Conservation (phyloP, 1,140 invertebrate genomes). For the Ips nitidus region DNA sequence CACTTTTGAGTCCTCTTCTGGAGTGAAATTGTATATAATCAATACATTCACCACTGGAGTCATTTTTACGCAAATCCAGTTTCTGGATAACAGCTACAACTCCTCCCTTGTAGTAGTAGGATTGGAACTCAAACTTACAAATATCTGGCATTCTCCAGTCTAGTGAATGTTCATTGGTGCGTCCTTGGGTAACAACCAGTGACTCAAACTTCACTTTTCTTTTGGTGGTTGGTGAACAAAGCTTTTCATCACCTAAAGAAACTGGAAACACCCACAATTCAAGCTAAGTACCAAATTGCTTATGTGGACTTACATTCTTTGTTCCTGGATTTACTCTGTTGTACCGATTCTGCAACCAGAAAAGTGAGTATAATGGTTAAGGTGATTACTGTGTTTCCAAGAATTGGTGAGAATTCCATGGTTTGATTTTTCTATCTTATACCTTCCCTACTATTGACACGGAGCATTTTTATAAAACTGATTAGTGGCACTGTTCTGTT, state of each 20-base stretch:
- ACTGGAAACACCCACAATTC: not conserved
- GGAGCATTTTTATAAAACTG: too few relatives aligned
- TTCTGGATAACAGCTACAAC: constrained; percentile 33
- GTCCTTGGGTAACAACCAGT: constrained; percentile 15
- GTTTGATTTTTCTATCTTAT: too few relatives aligned
- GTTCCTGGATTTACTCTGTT: too few relatives aligned
- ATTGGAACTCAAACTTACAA: constrained; percentile 12
- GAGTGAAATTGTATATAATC: constrained; percentile 33
- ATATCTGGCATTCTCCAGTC: not conserved
- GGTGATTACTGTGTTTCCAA: too few relatives aligned
- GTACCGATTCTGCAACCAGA: too few relatives aligned
- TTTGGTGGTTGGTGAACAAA: constrained; percentile 4
- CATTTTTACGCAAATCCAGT: constrained; percentile 29
- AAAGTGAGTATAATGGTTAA: too few relatives aligned
- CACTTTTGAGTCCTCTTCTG: constrained; percentile 1
- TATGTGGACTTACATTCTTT: too few relatives aligned
- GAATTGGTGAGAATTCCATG: too few relatives aligned
- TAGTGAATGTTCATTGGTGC: not conserved
- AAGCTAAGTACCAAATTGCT: too few relatives aligned
- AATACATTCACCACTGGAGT: constrained; percentile 29
- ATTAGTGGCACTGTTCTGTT: too few relatives aligned
- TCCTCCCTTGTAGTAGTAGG: constrained; percentile 6
- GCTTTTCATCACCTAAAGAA: constrained; percentile 6
- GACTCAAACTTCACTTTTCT: constrained; percentile 13
- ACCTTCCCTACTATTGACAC: too few relatives aligned